Evolutionary conservation across 2,797 vertebrate species (phyloP).

Genomic region (Halcyon badia): DNA sequence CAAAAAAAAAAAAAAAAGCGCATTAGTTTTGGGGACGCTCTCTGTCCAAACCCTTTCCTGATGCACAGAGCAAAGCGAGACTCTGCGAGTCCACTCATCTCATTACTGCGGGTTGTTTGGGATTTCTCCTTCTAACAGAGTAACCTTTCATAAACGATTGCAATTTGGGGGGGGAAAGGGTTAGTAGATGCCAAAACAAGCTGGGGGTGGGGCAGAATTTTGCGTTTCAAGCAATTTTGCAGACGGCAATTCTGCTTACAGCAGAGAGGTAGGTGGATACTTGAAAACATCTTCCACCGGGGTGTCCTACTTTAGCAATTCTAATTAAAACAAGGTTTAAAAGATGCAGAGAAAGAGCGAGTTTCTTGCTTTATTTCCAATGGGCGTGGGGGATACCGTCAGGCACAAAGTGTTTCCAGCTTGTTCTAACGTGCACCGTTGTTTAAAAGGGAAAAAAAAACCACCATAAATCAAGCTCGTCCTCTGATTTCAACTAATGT

Average conservation of each 20-base stretch:
- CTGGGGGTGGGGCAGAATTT: conserved; percentile 24
- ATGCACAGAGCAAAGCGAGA: not conserved
- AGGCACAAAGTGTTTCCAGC: conserved; percentile 35
- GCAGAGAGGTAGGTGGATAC: conserved; percentile 48
- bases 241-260: conserved; percentile 39
- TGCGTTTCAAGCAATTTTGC: conserved; percentile 46
- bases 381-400: conserved; percentile 45
- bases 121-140: not conserved
- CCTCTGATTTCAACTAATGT: conserved; percentile 51
- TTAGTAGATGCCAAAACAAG: conserved; percentile 16
- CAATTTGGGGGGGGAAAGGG: not conserved
- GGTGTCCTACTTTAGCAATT: conserved; percentile 57
- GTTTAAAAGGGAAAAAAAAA: not conserved
- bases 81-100: not conserved
- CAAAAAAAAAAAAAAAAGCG: not conserved
- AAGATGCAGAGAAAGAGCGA: conserved; percentile 33
- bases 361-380: conserved; percentile 45
- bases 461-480: not conserved
- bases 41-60: not conserved
- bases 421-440: conserved; percentile 59
- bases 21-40: not conserved
- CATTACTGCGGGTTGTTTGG: conserved; percentile 12
- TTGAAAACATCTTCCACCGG: conserved; percentile 18
- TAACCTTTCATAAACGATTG: not conserved
- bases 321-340: conserved; percentile 64